Evolutionary conservation across 2,797 vertebrate species (phyloP), one percentile per base, ranked within the genome.

Genomic region (Protosalanx chinensis): DNA sequence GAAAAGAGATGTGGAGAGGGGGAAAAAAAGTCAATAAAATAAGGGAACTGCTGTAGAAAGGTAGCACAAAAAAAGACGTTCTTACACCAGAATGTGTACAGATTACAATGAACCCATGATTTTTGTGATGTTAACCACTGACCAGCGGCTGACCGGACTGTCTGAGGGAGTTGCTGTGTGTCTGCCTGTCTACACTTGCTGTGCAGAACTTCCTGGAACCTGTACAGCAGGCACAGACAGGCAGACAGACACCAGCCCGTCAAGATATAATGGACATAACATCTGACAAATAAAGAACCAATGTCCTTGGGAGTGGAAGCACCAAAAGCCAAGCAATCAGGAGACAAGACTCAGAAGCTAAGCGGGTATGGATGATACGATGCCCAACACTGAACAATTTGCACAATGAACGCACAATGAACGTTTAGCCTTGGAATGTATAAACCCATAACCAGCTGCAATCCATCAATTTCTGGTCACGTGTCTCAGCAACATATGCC

Each of bases 201-300:
- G 96, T 98, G 95, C 96, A 98, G 95, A 97, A 96, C 94, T 93
- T 96, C 94, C 93, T 93, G 92, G 81, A 95, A 95, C 95, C 95
- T 97, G 96, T 97, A 97, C 96, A 98, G 96, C 96, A 97, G 96
- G 95, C 95, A 97, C 96, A 97, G 96, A 97, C 95, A 97, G 96
- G 95, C 96, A 97, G 96, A 95, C 93, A 95, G 93, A 94, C 93
- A 91, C 93, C 95, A 95, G 94, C 95, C 94, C 91, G 91, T 91
- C 95, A 91, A 93, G 90, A 85, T 88, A 79, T 63, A 76, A 79
- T 65, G 63, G 60, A 79, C 60, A 67, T 78, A 76, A 77, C 79
- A 71, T 64, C 67, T 60, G 35, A 64, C 35, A 6, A 4, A 20
- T 69, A 49, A 56, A 32, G 10, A 8, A 60, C 13, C 51, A 64